Evolutionary conservation across 2,888 invertebrate species (phyloP).

Genomic region (Pasiphila rectangulata): DNA sequence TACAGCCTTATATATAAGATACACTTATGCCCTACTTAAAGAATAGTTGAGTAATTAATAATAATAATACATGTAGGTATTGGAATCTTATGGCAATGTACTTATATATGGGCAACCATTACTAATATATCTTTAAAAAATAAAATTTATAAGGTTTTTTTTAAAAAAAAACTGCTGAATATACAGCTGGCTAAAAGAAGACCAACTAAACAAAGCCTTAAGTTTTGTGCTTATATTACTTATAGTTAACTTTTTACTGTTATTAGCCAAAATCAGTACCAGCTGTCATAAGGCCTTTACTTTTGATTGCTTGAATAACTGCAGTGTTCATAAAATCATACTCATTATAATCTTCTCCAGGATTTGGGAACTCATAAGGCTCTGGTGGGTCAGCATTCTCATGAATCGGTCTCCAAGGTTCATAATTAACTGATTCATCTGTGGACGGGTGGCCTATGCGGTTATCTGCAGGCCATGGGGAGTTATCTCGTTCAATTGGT

Average conservation of each 20-base stretch:
- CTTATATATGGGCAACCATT: too few relatives aligned
- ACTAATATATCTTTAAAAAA: too few relatives aligned
- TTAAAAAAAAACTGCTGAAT: too few relatives aligned
- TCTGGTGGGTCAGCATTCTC: slow-evolving; percentile 33
- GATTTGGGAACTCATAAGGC: slow-evolving; percentile 23
- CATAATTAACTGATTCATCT: slow-evolving; percentile 39
- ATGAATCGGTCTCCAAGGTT: slow-evolving; percentile 2
- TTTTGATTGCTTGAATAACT: slow-evolving; percentile 87
- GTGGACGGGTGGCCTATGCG: slow-evolving; percentile 32
- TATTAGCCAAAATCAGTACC: slow-evolving; percentile 69
- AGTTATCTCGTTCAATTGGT: slow-evolving; percentile 42
- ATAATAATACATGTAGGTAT: too few relatives aligned
- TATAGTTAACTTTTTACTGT: background rate
- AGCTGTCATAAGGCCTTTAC: slow-evolving; percentile 84
- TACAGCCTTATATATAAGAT: too few relatives aligned
- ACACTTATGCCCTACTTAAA: too few relatives aligned
- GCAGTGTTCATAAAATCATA: slow-evolving; percentile 85
- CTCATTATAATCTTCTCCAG: slow-evolving; percentile 50
- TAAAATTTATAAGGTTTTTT: too few relatives aligned
- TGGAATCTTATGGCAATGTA: too few relatives aligned
- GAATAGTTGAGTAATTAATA: too few relatives aligned
- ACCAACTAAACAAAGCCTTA: background rate
- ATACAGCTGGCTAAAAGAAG: too few relatives aligned
- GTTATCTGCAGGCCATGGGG: slow-evolving; percentile 5
- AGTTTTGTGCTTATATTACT: background rate